Evolutionary conservation across 2,888 invertebrate genomes (phyloP).

Genomic region (Cheilosia urbana): DNA sequence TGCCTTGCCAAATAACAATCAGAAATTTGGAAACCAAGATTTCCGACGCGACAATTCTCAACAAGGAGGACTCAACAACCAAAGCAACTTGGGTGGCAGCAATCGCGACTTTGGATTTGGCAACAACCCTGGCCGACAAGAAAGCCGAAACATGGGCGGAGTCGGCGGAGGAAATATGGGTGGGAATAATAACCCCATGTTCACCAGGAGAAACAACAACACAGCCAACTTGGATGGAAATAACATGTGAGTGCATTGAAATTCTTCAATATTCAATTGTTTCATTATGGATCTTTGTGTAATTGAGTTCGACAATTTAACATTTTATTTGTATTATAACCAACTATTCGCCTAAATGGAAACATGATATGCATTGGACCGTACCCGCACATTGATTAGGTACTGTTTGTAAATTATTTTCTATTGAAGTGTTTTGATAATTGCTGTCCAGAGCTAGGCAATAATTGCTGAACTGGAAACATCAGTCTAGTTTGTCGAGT

Average conservation of each 20-base stretch:
- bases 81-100: conserved; percentile 78
- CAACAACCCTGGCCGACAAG: conserved; percentile 32
- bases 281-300: neutral
- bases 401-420: too few relatives aligned
- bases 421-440: too few relatives aligned
- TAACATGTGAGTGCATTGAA: conserved; percentile 70
- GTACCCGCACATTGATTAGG: too few relatives aligned
- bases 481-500: too few relatives aligned
- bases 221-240: conserved; percentile 41
- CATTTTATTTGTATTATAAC: conserved; percentile 10
- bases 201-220: conserved; percentile 83
- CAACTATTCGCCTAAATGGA: too few relatives aligned
- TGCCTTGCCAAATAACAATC: conserved; percentile 78
- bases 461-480: too few relatives aligned
- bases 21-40: conserved; percentile 52
- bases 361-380: too few relatives aligned
- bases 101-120: conserved; percentile 81
- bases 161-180: conserved; percentile 79
- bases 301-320: neutral
- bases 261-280: neutral
- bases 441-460: too few relatives aligned
- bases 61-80: conserved; percentile 29
- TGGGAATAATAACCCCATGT: conserved; percentile 82
- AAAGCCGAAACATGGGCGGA: conserved; percentile 28
- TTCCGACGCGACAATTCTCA: conserved; percentile 24